Conservation (phyloP, 2,113 vertebrate genomes). For the Heterocephalus glaber region DNA sequence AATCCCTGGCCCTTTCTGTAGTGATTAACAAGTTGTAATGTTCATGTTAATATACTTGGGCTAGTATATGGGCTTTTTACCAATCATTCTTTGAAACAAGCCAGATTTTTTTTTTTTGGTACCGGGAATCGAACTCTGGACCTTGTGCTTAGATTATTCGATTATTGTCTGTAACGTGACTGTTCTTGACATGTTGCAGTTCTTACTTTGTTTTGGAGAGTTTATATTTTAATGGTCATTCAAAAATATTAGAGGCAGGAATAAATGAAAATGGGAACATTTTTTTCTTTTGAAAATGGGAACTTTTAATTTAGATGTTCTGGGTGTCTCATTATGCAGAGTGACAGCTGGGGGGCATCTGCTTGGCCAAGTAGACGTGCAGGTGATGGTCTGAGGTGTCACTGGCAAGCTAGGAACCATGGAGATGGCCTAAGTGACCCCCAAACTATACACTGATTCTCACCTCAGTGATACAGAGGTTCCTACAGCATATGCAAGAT, state of each 20-base stretch:
- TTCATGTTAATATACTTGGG: background rate
- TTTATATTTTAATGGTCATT: conserved; percentile 12
- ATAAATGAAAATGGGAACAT: background rate
- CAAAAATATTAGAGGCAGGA: background rate
- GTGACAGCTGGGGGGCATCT: background rate
- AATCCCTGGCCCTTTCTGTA: too few relatives aligned
- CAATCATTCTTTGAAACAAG: background rate
- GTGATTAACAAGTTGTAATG: background rate
- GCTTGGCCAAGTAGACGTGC: background rate
- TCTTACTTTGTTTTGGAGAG: background rate
- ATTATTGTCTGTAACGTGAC: background rate
- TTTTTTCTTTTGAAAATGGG: background rate
- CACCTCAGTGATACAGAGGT: background rate
- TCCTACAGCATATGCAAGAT: background rate
- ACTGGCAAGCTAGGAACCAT: background rate
- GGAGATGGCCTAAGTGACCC: background rate
- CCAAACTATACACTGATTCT: background rate
- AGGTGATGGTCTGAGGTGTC: background rate
- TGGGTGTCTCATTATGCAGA: background rate
- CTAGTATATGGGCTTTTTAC: background rate
- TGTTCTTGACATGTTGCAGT: background rate
- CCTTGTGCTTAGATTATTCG: too few relatives aligned
- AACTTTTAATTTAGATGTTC: background rate
- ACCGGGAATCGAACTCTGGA: too few relatives aligned
- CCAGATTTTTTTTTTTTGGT: too few relatives aligned